Evolutionary conservation across 2,113 vertebrate genomes (phyloP).

Genomic region (Emydura subglobosa): DNA sequence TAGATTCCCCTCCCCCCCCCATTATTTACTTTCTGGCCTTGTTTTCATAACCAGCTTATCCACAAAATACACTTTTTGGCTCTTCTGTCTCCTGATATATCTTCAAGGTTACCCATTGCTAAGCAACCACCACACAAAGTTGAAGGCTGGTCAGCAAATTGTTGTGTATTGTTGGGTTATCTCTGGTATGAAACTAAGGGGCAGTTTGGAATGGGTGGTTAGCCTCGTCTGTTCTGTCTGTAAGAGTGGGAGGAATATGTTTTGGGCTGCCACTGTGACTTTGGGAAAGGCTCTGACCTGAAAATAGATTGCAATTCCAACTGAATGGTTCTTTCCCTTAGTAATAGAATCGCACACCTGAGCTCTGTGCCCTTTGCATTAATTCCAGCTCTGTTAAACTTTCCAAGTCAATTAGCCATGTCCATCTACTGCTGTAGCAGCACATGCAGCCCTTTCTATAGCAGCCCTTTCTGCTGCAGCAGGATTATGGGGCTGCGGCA

Average conservation of each 20-base stretch:
- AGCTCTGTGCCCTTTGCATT: constrained; percentile 63
- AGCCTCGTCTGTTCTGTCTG: constrained; percentile 15
- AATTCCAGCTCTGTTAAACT: constrained; percentile 73
- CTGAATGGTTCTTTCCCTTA: constrained; percentile 33
- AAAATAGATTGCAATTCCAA: constrained; percentile 71
- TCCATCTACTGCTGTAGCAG: constrained; percentile 61
- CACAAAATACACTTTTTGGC: constrained; percentile 58
- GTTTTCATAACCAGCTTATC: constrained; percentile 68
- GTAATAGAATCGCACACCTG: constrained; percentile 51
- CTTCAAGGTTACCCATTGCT: constrained; percentile 73
- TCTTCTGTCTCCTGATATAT: constrained; percentile 37
- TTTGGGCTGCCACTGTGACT: constrained; percentile 34
- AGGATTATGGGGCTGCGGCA: constrained; percentile 46
- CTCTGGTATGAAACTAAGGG: constrained; percentile 49
- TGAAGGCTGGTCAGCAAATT: constrained; percentile 55
- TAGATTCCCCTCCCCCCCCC: constrained; percentile 4
- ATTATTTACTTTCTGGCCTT: constrained; percentile 48
- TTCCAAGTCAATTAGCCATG: constrained; percentile 72
- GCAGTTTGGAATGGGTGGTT: background rate
- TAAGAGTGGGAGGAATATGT: constrained; percentile 9
- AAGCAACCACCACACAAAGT: constrained; percentile 62
- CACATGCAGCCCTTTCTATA: constrained; percentile 55
- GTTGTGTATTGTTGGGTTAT: constrained; percentile 60
- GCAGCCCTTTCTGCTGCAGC: constrained; percentile 29
- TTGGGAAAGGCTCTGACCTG: constrained; percentile 65